phyloP scores from a whole-genome alignment of 2,797 vertebrate species.

The Trachurus trachurus region DNA sequence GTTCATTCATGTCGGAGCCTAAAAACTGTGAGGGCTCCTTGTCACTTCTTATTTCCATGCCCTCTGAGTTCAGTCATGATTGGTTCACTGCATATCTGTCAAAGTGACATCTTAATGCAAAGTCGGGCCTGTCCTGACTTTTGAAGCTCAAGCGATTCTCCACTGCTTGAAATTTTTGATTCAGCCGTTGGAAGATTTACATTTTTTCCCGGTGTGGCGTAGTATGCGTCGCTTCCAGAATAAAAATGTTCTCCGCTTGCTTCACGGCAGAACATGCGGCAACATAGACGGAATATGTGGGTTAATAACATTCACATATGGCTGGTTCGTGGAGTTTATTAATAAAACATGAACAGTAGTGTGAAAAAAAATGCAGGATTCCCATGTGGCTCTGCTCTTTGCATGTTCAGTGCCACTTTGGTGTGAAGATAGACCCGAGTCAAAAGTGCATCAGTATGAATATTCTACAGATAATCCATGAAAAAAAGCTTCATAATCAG shows the following conservation, averaged over 20 bases:
- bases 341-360: slow-evolving; percentile 71
- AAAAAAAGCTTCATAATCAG: slow-evolving; percentile 31
- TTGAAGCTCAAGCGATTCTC: slow-evolving; percentile 79
- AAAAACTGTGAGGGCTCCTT: slow-evolving; percentile 47
- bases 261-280: slow-evolving; percentile 35
- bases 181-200: slow-evolving; percentile 44
- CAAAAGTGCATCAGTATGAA: slow-evolving; percentile 40
- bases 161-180: slow-evolving; percentile 66
- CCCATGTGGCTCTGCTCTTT: slow-evolving; percentile 56
- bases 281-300: slow-evolving; percentile 55
- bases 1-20: slow-evolving; percentile 63
- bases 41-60: slow-evolving; percentile 72
- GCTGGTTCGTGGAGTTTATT: slow-evolving; percentile 58
- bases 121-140: slow-evolving; percentile 50
- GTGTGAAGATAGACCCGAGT: slow-evolving; percentile 21
- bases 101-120: slow-evolving; percentile 73
- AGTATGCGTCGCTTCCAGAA: not conserved
- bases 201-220: slow-evolving; percentile 21
- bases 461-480: slow-evolving; percentile 38
- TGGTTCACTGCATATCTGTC: slow-evolving; percentile 65
- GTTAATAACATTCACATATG: slow-evolving; percentile 69
- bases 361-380: slow-evolving; percentile 57
- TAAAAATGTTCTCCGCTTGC: slow-evolving; percentile 10
- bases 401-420: slow-evolving; percentile 38
- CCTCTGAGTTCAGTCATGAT: slow-evolving; percentile 60